A percentile compares a stretch with the other conserved stretches of the same genome.
These are phyloP conservation scores for Cydia pomonella DNA, from an alignment of 1,140 invertebrate genomes.

Conservation along the genomic window DNA sequence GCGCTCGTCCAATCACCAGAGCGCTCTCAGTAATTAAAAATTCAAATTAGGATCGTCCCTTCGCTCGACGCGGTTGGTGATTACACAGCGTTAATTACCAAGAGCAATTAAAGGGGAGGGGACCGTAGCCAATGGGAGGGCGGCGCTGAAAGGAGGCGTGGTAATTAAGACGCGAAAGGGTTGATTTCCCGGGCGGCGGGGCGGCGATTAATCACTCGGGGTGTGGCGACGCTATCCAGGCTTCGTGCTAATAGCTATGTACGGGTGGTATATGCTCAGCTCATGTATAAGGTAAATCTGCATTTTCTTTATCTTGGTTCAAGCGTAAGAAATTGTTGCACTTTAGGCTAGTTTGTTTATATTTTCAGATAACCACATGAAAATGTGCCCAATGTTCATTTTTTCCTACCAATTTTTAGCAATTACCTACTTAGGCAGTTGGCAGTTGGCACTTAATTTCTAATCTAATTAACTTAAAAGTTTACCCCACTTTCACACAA, in stretches of 20 bases:
- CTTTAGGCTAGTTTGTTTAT: not conserved
- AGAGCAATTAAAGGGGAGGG: conserved; percentile 72
- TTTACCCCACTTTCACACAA: too few relatives aligned
- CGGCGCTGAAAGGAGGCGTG: conserved; percentile 70
- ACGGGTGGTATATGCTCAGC: not conserved
- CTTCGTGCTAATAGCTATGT: conserved; percentile 22
- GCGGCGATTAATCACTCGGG: conserved; percentile 66
- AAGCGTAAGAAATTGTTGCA: not conserved
- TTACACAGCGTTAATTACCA: conserved; percentile 74
- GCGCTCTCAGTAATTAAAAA: conserved; percentile 73
- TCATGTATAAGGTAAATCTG: conserved; percentile 6
- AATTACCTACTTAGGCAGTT: too few relatives aligned
- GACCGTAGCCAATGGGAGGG: conserved; percentile 62
- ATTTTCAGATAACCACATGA: not conserved
- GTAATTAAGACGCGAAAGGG: conserved; percentile 78
- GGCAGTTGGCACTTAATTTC: too few relatives aligned
- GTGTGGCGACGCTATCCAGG: conserved; percentile 39
- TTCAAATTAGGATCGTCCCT: conserved; percentile 76
- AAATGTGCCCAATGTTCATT: too few relatives aligned
- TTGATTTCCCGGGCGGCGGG: conserved; percentile 73
- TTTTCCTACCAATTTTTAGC: too few relatives aligned
- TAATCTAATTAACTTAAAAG: too few relatives aligned
- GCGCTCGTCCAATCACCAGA: conserved; percentile 59
- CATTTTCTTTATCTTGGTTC: conserved; percentile 1
- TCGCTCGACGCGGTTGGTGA: conserved; percentile 65